phyloP scores from a whole-genome alignment of 2,797 vertebrate genomes.

The Euthynnus affinis region DNA sequence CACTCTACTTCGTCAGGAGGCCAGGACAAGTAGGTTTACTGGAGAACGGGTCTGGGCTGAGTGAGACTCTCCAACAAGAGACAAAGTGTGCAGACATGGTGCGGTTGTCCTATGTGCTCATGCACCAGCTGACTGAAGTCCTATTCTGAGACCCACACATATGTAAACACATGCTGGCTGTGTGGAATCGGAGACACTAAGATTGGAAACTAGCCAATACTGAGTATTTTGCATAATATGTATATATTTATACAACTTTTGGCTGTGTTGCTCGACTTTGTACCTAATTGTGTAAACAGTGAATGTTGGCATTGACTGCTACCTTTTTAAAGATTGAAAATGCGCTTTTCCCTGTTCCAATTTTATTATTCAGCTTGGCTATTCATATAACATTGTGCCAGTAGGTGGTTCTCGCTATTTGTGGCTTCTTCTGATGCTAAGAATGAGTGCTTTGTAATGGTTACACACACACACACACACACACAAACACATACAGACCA shows the following conservation, averaged over 20 bases:
- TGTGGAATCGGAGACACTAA: constrained; percentile 1
- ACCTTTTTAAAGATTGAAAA: constrained; percentile 24
- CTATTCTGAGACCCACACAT: constrained; percentile 6
- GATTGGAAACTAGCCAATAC: not conserved
- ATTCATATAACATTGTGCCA: constrained; percentile 24
- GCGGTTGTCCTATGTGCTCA: not conserved
- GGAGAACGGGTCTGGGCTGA: not conserved
- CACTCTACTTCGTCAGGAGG: not conserved
- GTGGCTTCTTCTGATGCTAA: constrained; percentile 60
- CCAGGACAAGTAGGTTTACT: not conserved
- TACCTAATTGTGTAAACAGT: constrained; percentile 18
- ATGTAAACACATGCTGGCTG: constrained; percentile 15
- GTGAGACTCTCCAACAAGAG: constrained; percentile 17
- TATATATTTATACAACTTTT: constrained; percentile 10
- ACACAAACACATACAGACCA: not conserved
- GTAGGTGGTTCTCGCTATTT: constrained; percentile 64
- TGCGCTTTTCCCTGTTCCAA: constrained; percentile 12
- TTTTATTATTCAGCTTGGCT: constrained; percentile 27
- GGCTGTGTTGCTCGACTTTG: not conserved
- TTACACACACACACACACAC: constrained; percentile 9
- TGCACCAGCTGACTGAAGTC: constrained; percentile 19
- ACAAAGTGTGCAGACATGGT: not conserved
- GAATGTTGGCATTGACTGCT: constrained; percentile 6
- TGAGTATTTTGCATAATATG: not conserved
- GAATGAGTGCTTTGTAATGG: constrained; percentile 63